phyloP scores from a whole-genome alignment of 2,797 vertebrate species.

The Botia almorhae region DNA sequence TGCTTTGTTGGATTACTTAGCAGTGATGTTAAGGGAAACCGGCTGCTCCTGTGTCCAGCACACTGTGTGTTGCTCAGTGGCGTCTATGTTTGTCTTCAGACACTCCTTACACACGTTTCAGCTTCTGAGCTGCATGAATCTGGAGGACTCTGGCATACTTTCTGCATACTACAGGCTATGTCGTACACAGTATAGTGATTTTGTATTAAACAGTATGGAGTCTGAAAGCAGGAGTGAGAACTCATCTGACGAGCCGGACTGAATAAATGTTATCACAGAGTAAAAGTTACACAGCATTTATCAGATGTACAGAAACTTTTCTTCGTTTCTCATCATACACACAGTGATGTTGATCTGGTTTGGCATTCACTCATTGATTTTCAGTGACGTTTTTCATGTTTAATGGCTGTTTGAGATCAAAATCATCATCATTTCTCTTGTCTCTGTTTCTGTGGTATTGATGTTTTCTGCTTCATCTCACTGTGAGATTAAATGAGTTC shows the following conservation, averaged over 20 bases:
- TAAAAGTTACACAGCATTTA: no score
- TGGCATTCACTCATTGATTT: conserved; percentile 12
- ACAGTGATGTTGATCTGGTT: not conserved
- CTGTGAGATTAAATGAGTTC: not conserved
- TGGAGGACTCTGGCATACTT: not conserved
- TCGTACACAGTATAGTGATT: not conserved
- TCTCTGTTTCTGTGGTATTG: not conserved
- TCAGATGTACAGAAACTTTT: no score
- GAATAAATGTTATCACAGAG: no score
- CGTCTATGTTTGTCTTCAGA: not conserved
- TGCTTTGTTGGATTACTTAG: not conserved
- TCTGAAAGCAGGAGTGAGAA: no score
- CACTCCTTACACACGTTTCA: no score
- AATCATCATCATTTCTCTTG: not conserved
- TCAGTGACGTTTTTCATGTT: not conserved
- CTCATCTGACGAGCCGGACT: no score
- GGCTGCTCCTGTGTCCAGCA: not conserved
- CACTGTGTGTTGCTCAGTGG: not conserved
- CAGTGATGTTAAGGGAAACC: not conserved
- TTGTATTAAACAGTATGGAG: not conserved
- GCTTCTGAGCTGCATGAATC: no score
- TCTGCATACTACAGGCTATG: not conserved
- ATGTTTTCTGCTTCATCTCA: not conserved
- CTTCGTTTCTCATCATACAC: not conserved
- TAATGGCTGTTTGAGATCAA: not conserved